A percentile compares a stretch with the other conserved stretches of the same genome.
phyloP scores from a whole-genome alignment of 2,113 vertebrate genomes.

The Eurystomus gularis region DNA sequence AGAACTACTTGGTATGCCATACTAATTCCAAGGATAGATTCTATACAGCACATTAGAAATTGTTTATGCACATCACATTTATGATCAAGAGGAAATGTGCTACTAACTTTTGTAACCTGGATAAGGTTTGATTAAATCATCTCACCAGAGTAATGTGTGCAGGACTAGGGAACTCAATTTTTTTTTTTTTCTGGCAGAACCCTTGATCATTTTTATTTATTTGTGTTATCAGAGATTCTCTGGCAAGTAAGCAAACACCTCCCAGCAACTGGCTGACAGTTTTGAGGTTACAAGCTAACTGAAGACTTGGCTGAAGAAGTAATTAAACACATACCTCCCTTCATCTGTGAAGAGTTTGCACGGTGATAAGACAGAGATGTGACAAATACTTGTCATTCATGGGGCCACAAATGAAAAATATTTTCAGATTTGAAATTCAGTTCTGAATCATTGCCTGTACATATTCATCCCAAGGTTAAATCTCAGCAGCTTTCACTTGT shows the following conservation, averaged over 20 bases:
- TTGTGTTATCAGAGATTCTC: background rate
- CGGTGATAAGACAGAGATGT: background rate
- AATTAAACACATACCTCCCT: background rate
- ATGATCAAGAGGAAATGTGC: background rate
- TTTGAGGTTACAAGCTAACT: background rate
- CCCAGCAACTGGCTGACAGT: background rate
- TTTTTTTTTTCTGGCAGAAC: background rate
- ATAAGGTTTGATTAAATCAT: background rate
- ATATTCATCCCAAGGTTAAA: background rate
- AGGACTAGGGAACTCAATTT: background rate
- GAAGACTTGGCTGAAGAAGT: background rate
- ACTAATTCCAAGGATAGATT: background rate
- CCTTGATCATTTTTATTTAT: background rate
- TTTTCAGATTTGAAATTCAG: background rate
- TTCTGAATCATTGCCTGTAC: background rate
- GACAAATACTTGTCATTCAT: background rate
- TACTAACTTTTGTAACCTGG: background rate
- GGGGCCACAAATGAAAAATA: background rate
- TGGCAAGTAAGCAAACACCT: background rate
- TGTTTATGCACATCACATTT: background rate
- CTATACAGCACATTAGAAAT: background rate
- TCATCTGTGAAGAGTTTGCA: background rate
- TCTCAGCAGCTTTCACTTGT: background rate
- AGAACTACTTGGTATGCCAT: background rate
- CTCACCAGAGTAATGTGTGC: background rate